Base-by-base conservation (phyloP, 2,113 vertebrate genomes). In the Alectura lathami region DNA sequence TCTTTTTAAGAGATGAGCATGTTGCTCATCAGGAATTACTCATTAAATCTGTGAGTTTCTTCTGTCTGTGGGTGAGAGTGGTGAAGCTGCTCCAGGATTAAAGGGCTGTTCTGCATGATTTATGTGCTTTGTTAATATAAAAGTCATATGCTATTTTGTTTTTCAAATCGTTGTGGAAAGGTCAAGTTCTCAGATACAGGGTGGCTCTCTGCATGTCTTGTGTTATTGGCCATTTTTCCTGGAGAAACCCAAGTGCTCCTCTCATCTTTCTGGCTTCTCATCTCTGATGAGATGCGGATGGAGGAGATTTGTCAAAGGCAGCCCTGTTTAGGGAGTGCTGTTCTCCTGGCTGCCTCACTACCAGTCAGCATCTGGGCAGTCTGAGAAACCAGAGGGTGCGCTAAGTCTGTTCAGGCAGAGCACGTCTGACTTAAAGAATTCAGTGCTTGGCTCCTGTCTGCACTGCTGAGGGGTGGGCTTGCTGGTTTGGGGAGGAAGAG, bases 11-110 rank as follows among this genome's bases (percentile, higher is more conserved):
- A 72, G 48, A 36, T 36, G 59, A 83, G 82, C 83, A 85, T 50
- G 85, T 64, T 83, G 75, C 67, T 73, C 30, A 48, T 93, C 79
- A 53, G 85, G 93, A 89, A 57, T 76, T 70, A 42, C 67, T 85
- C n/a, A 64, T 62, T 73, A 6, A 16, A 69, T 73, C 30, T 60
- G 79, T 36, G 78, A 89, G 77, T 6, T 77, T 30, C 59, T 86
- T 26, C 69, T 91, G 47, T 8, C 56, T 75, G 30, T 20, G 89
- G 86, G 64, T 42, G 81, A 91, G 51, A 83, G 73, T 10, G 18
- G 34, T 27, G 40, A 85, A 72, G 84, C 36, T 48, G 64, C 47
- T 75, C 32, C 47, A 36, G 38, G 86, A 38, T 68, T 66, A 82
- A 91, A 75, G 87, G 57, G 53, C 78, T 73, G 40, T 79, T 91